Evolutionary conservation across 2,888 invertebrate species (phyloP), one percentile per base, ranked within the genome.

Genomic region (Sthenelais limicola): DNA sequence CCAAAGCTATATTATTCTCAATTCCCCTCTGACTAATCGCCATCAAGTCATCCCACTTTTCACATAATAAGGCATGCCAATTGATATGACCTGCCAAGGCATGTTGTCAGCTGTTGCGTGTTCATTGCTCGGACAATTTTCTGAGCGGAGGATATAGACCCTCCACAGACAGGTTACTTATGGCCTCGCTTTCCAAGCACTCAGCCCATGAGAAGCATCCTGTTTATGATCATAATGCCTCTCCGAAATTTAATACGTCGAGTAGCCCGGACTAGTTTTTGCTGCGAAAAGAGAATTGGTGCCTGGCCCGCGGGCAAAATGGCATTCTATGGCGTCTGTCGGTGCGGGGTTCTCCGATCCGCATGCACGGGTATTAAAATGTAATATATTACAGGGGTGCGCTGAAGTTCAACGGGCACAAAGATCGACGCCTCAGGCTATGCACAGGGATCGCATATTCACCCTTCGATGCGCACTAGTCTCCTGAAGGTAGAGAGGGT

Each of bases 321-420:
- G 62, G 62, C 38, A 43, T 35, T 38, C 62, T 56, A 32, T 56
- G 32, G 56, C 56, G 56, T 38, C 62, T 15, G 62, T 35, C 35
- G 38, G 62, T 38, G 5, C 38, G 62, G 38, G 38, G 62, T 24
- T 35, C 38, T 21, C 62, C 62, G 62, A 62, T 62, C 62, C 26
- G 62, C 62, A 38, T 38, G 38, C 62, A 56, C n/a, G 56, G 62
- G 62, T 62, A 62, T 62, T 62, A 62, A 62, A 62, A 62, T 62
- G 62, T 62, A 62, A 62, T 62, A 62, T 62, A 62, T 62, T 35
- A 24, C 62, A 38, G 38, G 38, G 62, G 18, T 21, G 26, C 5
- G 24, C 21, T 38, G 38, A 38, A 62, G 62, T 62, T 62, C 62
- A 62, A 21, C 62, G 38, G 21, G 62, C 62, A 62, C 62, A 62